A percentile compares a stretch with the other conserved stretches of the same genome.
Conservation (phyloP, 1,140 invertebrate species). For the Argopecten irradians region DNA sequence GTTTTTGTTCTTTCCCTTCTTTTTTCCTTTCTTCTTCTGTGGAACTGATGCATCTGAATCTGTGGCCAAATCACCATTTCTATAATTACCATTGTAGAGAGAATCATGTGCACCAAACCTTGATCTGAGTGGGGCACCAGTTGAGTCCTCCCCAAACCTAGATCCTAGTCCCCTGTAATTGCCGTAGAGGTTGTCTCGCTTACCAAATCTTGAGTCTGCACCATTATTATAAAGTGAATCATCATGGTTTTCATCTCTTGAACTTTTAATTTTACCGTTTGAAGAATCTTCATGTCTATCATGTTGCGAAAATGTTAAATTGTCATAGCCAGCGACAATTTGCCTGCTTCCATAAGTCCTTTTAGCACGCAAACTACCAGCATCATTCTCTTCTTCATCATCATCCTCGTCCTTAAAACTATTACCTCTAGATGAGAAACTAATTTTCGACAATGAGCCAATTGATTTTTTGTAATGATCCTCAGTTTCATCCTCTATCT, state of each 20-base stretch:
- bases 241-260: not conserved
- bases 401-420: not conserved
- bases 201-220: not conserved
- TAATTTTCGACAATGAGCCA: not conserved
- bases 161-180: not conserved
- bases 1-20: not conserved
- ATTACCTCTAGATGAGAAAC: not conserved
- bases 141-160: not conserved
- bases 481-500: constrained; percentile 42
- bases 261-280: not conserved
- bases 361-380: not conserved
- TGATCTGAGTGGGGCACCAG: not conserved
- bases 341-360: not conserved
- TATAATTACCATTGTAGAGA: not conserved
- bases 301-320: not conserved
- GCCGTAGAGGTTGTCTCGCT: not conserved
- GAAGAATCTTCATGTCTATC: not conserved
- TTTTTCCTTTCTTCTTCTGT: constrained; percentile 14
- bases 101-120: not conserved
- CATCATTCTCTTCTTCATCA: constrained; percentile 7
- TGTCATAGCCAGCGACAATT: not conserved
- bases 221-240: constrained; percentile 8
- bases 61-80: not conserved
- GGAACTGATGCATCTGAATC: not conserved
- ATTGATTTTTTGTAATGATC: constrained; percentile 27